Evolutionary conservation across 2,113 vertebrate species (phyloP), one percentile per base, ranked within the genome.

Genomic region (Ammodytes dubius): DNA sequence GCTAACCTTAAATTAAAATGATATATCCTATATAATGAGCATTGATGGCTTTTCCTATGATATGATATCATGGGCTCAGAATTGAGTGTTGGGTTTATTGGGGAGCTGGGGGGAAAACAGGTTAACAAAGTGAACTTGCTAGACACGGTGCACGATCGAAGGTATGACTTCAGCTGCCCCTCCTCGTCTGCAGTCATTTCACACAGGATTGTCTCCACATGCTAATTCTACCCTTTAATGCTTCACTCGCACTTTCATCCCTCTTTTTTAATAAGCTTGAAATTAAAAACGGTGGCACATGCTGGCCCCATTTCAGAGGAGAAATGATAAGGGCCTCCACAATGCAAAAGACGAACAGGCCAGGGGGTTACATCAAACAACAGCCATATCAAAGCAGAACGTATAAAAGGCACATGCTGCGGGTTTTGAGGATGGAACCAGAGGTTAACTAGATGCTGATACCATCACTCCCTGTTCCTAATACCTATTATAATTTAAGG

Each of bases 181-280:
- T 27, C 27, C 84, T 86, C 67, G 40, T 66, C 81, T 70, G 82
- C 74, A 87, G 89, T 88, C 86, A 94, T 94, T 95, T 95, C 93
- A 94, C 89, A 91, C 86, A 86, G 87, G 81, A 94, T 92, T 92
- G 89, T 94, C 87, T 90, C 82, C 85, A 87, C 92, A 92, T 93
- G 92, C 91, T 92, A 95, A 95, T 94, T 93, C 90, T 94, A 91
- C 91, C 93, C 93, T 94, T 94, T 95, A 91, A 93, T 94, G 92
- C 82, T 83, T 82, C 82, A 56, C 81, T 88, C 83, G 84, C 82
- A 74, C 61, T 86, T 92, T 89, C 88, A 90, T 88, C 86, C 87
- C 73, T 85, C 68, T 66, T 83, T 65, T 90, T 90, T 94, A 95
- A 95, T 95, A 95, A 91, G 92, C 94, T 91, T 94, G 92, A 94